These are phyloP conservation scores for Falcaria lacertinaria DNA, from an alignment of 2,888 invertebrate genomes.

Conservation along the genomic window DNA sequence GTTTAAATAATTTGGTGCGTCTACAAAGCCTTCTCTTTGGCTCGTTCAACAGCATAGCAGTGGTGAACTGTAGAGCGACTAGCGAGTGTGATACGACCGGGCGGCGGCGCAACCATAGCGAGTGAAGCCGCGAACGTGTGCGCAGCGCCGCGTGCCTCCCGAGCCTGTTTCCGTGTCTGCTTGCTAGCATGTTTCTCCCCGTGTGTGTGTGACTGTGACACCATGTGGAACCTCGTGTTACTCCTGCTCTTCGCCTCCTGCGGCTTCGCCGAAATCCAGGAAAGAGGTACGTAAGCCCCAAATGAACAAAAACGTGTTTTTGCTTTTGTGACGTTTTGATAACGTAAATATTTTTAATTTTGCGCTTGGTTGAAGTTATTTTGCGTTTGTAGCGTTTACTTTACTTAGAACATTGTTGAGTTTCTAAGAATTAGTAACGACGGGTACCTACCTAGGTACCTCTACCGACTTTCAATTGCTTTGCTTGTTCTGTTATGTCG, in stretches of 20 bases:
- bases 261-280: slow-evolving; percentile 55
- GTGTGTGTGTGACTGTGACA: slow-evolving; percentile 50
- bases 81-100: background rate
- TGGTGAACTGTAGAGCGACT: background rate
- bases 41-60: background rate
- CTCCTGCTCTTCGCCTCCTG: slow-evolving; percentile 31
- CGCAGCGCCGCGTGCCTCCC: background rate
- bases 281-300: slow-evolving; percentile 59
- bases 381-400: background rate
- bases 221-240: slow-evolving; percentile 49
- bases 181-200: slow-evolving; percentile 48
- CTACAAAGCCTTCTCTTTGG: background rate
- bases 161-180: slow-evolving; percentile 34
- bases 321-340: slow-evolving; percentile 1
- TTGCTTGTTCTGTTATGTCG: background rate
- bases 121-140: slow-evolving; percentile 10
- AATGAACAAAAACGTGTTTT: slow-evolving; percentile 2
- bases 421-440: background rate
- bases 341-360: slow-evolving; percentile 2
- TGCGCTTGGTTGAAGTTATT: background rate
- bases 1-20: too few species aligned
- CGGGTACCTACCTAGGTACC: background rate
- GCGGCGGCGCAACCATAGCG: slow-evolving; percentile 6
- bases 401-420: background rate
- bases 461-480: background rate